Evolutionary conservation across 1,140 invertebrate species (phyloP).

Genomic region (Thaumatotibia leucotreta): DNA sequence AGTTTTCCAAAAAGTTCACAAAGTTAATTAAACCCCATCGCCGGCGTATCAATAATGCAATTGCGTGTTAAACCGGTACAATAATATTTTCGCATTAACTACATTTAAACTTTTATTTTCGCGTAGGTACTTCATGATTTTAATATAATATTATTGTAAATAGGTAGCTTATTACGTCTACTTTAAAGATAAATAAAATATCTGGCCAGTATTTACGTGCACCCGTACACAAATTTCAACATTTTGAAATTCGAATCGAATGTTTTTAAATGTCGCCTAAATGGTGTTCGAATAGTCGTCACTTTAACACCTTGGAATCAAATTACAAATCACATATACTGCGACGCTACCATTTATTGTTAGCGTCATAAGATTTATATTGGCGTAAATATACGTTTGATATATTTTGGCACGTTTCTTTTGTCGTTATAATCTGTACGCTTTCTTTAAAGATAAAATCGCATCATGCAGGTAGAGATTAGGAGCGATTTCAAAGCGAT

Average conservation of each 20-base stretch:
- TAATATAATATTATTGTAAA: too few species aligned
- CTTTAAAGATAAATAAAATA: not conserved
- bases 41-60: not conserved
- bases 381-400: not conserved
- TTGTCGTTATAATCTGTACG: slow-evolving; percentile 3
- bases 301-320: slow-evolving; percentile 40
- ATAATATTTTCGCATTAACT: not conserved
- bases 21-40: too few species aligned
- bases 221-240: slow-evolving; percentile 24
- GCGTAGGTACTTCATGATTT: too few species aligned
- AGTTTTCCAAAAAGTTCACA: too few species aligned
- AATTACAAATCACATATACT: slow-evolving; percentile 46
- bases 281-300: slow-evolving; percentile 55
- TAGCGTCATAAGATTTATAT: not conserved
- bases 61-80: not conserved
- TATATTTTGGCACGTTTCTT: not conserved
- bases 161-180: too few species aligned
- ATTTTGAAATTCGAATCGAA: slow-evolving; percentile 65
- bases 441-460: slow-evolving; percentile 5
- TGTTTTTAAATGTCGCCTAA: slow-evolving; percentile 63
- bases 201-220: slow-evolving; percentile 33
- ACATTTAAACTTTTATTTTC: not conserved
- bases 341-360: not conserved
- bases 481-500: not conserved
- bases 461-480: slow-evolving; percentile 10